Evolutionary conservation across 1,140 invertebrate genomes (phyloP).

Genomic region (Reticulitermes speratus): DNA sequence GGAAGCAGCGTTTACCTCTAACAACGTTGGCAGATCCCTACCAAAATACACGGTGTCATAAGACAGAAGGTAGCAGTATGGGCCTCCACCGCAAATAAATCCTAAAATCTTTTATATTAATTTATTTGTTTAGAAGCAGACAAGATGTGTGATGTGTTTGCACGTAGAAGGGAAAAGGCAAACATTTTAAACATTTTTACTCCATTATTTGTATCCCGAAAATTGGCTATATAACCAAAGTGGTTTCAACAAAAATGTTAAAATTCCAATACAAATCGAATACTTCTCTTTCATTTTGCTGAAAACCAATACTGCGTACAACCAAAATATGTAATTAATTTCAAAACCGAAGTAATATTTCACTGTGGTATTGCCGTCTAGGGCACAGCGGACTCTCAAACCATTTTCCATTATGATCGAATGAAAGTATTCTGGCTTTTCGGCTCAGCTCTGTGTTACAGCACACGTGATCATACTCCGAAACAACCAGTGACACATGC

Average conservation of each 20-base stretch:
- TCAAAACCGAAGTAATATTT: slow-evolving; percentile 7
- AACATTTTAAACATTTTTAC: no score
- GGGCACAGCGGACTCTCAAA: not conserved
- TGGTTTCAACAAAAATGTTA: not conserved
- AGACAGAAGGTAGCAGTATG: no score
- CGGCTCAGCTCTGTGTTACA: not conserved
- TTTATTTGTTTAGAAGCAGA: no score
- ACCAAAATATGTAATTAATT: slow-evolving; percentile 15
- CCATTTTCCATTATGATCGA: not conserved
- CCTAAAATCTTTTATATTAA: no score
- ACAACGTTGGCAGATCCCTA: no score
- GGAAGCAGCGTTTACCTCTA: no score
- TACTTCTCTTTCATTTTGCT: not conserved
- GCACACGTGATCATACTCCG: not conserved
- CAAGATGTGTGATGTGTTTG: no score
- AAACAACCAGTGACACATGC: not conserved
- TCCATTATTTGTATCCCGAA: no score
- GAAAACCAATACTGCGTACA: not conserved
- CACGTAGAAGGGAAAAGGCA: no score
- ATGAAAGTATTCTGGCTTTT: not conserved
- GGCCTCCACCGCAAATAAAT: no score
- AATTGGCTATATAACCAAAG: not conserved
- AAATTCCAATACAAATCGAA: not conserved
- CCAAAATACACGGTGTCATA: no score
- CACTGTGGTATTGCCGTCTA: not conserved